These are phyloP conservation scores for Galemys pyrenaicus DNA, from an alignment of 2,113 vertebrate species.

Conservation along the genomic window DNA sequence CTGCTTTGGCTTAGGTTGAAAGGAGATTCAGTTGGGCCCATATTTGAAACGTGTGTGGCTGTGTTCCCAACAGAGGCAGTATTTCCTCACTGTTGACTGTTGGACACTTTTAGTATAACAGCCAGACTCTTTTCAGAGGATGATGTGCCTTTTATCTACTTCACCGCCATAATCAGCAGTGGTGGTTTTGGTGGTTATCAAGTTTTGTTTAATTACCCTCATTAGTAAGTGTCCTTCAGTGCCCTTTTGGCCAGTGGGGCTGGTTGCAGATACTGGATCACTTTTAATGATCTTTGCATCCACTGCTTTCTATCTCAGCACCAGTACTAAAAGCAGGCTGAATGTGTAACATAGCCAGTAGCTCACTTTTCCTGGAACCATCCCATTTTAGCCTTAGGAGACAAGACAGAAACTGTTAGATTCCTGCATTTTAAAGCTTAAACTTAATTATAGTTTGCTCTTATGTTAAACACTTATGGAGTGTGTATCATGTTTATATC, in stretches of 20 bases:
- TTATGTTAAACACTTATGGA: background rate
- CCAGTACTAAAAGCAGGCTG: conserved; percentile 26
- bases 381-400: background rate
- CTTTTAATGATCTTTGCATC: conserved; percentile 26
- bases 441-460: background rate
- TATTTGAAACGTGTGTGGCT: background rate
- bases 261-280: conserved; percentile 21
- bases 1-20: background rate
- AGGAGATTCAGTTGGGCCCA: background rate
- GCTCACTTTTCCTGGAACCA: background rate
- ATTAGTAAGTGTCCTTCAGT: conserved; percentile 66
- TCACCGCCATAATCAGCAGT: background rate
- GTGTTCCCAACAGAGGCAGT: background rate
- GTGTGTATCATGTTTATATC: background rate
- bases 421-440: conserved; percentile 4
- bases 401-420: background rate
- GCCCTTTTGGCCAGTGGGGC: conserved; percentile 34
- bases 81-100: background rate
- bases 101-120: background rate
- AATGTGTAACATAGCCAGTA: background rate
- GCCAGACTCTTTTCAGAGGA: conserved; percentile 6
- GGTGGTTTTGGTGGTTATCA: conserved; percentile 53
- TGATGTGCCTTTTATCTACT: conserved; percentile 51
- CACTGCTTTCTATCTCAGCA: background rate
- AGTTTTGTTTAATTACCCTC: conserved; percentile 64